Evolutionary conservation across 2,888 invertebrate species (phyloP).

Genomic region (Automeris io): DNA sequence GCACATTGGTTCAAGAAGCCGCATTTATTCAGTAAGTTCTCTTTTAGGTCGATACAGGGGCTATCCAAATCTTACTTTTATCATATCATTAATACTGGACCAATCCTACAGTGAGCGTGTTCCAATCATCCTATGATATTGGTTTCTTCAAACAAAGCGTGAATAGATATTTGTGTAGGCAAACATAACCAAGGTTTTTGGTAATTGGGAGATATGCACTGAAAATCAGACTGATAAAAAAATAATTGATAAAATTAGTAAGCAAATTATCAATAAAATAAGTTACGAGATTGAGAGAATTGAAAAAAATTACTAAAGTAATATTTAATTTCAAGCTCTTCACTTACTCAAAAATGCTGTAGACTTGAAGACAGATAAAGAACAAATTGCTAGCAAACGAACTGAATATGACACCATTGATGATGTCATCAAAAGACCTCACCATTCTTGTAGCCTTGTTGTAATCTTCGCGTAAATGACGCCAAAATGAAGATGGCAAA

Average conservation of each 20-base stretch:
- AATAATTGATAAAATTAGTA: conserved; percentile 19
- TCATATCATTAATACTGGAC: too few species aligned
- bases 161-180: too few species aligned
- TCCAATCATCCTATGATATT: too few species aligned
- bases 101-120: too few species aligned
- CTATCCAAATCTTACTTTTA: too few species aligned
- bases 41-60: too few species aligned
- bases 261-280: neutral
- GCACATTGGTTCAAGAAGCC: too few species aligned
- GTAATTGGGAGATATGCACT: too few species aligned
- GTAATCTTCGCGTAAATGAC: conserved; percentile 75
- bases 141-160: too few species aligned
- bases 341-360: conserved; percentile 79
- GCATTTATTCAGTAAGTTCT: too few species aligned
- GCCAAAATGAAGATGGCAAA: conserved; percentile 37
- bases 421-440: conserved; percentile 67
- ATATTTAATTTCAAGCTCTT: too few species aligned
- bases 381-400: conserved; percentile 79
- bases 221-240: conserved; percentile 10
- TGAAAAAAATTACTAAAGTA: neutral
- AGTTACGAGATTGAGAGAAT: neutral
- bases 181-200: too few species aligned
- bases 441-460: conserved; percentile 75
- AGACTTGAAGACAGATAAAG: conserved; percentile 80
- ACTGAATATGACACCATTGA: conserved; percentile 75